Base-by-base conservation (phyloP, 1,140 invertebrate genomes). In the Aphelinus certus region DNA sequence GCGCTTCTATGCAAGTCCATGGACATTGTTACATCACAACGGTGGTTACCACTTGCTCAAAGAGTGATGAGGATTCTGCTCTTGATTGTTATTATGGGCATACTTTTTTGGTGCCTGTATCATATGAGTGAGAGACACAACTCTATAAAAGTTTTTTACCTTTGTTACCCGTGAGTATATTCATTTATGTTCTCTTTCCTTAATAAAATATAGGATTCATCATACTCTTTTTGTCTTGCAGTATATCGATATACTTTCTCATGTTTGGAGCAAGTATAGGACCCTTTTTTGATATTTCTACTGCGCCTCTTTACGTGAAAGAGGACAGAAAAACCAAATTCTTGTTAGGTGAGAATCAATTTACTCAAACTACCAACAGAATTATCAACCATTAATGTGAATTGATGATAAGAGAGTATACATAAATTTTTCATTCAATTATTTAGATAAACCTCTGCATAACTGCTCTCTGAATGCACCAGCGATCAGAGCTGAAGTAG, bases 91-190 rank as follows among this genome's bases (percentile, higher is more conserved):
- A 84, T 91, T 0, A 78, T 90, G 58, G 85, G 87, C 60, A 83
- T 88, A 56, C 78, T 92, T 9, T 82, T 88, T 1, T 95, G 91
- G 88, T 95, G 94, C 84, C 88, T 92, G 1, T 94, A 94, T 81
- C 89, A 92, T 77, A 92, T 96, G 72, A 88, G 92, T 66, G 88
- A 92, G 61, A 92, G 91, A 77, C 91, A 95, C 87, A 91, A 92
- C 48, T 81, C 92, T 5, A 88, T 94, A 60, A 93, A 94, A 81
- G 91, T 95, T 77, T 90, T 96, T 77, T 96, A 94, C 82, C 88
- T 98, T 7, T 93, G 92, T 81, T 96, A 96, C 90, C 96, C 96
- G 96, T 97, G 91, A 94, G 95, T 94, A 87, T 80, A 76, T 46
- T 73, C 60, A 65, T 57, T 64, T 70, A 47, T 26, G 26, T 26